Percentiles rank a stretch among this genome's conserved stretches.
These are phyloP conservation scores for Tipula unca DNA, from an alignment of 2,888 invertebrate genomes.

Conservation along the genomic window DNA sequence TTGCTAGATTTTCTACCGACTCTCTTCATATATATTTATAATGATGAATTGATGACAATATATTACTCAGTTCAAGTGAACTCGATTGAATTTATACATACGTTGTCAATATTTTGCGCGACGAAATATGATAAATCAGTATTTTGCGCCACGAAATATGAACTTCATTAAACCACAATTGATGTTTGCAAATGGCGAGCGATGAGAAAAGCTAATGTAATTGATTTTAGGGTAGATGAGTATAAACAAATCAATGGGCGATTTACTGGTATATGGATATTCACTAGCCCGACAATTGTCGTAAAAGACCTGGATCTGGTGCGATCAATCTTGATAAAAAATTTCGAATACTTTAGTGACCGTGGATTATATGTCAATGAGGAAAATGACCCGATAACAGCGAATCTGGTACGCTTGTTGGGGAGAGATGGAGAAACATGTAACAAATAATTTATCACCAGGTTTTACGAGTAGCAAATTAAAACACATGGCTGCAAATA, in stretches of 20 bases:
- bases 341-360: conserved; percentile 38
- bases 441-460: conserved; percentile 42
- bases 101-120: no score
- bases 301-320: conserved; percentile 34
- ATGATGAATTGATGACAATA: no score
- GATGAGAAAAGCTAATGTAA: not conserved
- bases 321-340: conserved; percentile 34
- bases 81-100: no score
- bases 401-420: conserved; percentile 34
- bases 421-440: conserved; percentile 42
- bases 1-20: no score
- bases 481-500: conserved; percentile 41
- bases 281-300: conserved; percentile 38
- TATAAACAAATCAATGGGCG: not conserved
- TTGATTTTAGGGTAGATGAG: not conserved
- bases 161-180: not conserved
- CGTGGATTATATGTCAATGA: conserved; percentile 35
- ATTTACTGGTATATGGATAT: not conserved
- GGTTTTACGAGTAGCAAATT: conserved; percentile 45
- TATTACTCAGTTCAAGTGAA: no score
- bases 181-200: not conserved
- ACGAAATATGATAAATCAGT: no score
- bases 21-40: no score
- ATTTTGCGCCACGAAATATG: not conserved
- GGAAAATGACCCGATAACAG: conserved; percentile 35